A percentile compares a stretch with the other conserved stretches of the same genome.
Evolutionary conservation across 2,888 invertebrate genomes (phyloP).

Genomic region (Diploptera punctata): DNA sequence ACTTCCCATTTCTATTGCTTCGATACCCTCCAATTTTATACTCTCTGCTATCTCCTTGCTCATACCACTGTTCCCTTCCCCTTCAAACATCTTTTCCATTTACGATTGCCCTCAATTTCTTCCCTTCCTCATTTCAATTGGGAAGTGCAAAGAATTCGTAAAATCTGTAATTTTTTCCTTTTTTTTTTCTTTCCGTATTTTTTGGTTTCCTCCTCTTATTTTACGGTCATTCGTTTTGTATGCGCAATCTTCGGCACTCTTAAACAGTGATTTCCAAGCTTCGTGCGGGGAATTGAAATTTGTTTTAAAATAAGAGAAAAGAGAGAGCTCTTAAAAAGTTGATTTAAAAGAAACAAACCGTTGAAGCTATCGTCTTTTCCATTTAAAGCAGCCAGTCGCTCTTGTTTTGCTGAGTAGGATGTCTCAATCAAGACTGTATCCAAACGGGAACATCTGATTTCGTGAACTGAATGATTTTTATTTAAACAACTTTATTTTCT

Average conservation of each 20-base stretch:
- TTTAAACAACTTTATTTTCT: too few relatives aligned
- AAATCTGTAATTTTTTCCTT: constrained; percentile 21
- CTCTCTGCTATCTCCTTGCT: not conserved
- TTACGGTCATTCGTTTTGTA: constrained; percentile 30
- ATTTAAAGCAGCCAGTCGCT: constrained; percentile 13
- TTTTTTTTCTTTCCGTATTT: too few relatives aligned
- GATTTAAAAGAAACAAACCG: constrained; percentile 10
- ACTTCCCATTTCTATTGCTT: constrained; percentile 31
- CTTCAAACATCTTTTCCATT: constrained; percentile 9
- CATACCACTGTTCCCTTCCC: not conserved
- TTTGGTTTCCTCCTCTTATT: not conserved
- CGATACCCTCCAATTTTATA: constrained; percentile 32
- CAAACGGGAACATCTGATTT: not conserved
- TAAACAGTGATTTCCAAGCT: constrained; percentile 37
- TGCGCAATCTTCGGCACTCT: constrained; percentile 37
- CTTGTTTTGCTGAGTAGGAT: not conserved
- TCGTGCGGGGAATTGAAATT: constrained; percentile 32
- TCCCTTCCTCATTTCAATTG: constrained; percentile 37
- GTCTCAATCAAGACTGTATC: not conserved
- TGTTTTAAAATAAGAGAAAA: constrained; percentile 10
- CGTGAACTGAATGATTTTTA: too few relatives aligned
- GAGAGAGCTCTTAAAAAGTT: constrained; percentile 10
- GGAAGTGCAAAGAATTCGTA: constrained; percentile 35
- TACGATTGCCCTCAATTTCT: constrained; percentile 11
- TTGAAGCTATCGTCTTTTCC: not conserved